Conservation (phyloP, 1,140 invertebrate species). For the Brachystomella parvula region DNA sequence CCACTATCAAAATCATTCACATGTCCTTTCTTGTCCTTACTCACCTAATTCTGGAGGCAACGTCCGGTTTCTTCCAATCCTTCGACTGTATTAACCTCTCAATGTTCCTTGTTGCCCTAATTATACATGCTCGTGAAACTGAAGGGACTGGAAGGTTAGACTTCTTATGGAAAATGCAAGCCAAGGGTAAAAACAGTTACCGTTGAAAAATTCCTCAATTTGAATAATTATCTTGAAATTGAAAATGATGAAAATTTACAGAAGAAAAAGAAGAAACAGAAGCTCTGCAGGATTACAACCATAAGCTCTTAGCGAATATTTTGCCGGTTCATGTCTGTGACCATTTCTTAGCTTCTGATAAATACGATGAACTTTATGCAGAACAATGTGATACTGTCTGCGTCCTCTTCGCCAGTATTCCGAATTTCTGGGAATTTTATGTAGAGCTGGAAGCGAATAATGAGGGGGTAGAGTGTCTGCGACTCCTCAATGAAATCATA, state of each 20-base stretch:
- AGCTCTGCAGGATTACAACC: slow-evolving; percentile 84
- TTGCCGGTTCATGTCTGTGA: slow-evolving; percentile 87
- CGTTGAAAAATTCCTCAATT: not conserved
- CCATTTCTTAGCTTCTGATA: slow-evolving; percentile 63
- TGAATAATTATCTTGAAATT: slow-evolving; percentile 11
- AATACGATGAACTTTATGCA: slow-evolving; percentile 66
- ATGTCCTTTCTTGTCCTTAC: slow-evolving; percentile 15
- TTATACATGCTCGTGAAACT: slow-evolving; percentile 79
- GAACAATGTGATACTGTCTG: slow-evolving; percentile 91
- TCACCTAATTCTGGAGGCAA: not conserved
- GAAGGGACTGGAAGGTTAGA: slow-evolving; percentile 77
- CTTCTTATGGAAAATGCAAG: slow-evolving; percentile 90
- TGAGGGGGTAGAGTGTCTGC: slow-evolving; percentile 87
- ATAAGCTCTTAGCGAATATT: slow-evolving; percentile 88
- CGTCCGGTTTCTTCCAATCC: not conserved
- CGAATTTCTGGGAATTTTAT: slow-evolving; percentile 96
- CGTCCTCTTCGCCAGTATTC: slow-evolving; percentile 91
- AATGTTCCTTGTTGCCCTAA: slow-evolving; percentile 61
- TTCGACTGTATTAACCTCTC: slow-evolving; percentile 44
- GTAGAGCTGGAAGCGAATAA: slow-evolving; percentile 89
- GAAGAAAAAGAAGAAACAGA: slow-evolving; percentile 93
- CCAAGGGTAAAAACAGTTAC: slow-evolving; percentile 54
- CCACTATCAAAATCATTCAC: slow-evolving; percentile 23
- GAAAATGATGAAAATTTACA: slow-evolving; percentile 40
- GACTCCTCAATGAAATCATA: slow-evolving; percentile 92